These are phyloP conservation scores for Cichladusa arquata DNA, from an alignment of 2,113 vertebrate genomes.

Conservation along the genomic window DNA sequence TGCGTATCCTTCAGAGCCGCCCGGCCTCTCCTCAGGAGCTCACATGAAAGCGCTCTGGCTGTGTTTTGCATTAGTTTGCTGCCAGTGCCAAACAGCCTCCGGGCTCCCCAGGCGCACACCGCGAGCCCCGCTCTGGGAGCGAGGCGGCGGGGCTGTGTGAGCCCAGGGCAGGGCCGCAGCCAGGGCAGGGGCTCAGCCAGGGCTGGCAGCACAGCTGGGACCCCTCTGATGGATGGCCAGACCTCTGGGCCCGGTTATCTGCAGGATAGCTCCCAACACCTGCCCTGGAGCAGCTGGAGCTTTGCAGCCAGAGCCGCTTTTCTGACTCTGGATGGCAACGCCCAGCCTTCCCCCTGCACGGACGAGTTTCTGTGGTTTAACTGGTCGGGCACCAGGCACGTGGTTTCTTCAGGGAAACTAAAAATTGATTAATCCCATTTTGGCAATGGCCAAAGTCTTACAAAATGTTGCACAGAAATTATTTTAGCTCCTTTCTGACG, in stretches of 20 bases:
- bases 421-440: not conserved
- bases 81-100: not conserved
- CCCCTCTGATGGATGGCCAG: not conserved
- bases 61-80: conserved; percentile 51
- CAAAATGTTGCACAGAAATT: not conserved
- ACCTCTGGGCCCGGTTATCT: fast-evolving
- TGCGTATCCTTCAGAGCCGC: not conserved
- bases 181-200: not conserved
- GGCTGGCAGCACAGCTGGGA: fast-evolving
- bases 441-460: not conserved
- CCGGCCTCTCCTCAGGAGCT: conserved; percentile 35
- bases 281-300: not conserved
- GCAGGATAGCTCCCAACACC: fast-evolving
- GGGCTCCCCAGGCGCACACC: not conserved
- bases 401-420: not conserved
- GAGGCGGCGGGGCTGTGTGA: not conserved
- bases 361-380: not conserved
- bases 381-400: fast-evolving
- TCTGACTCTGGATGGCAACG: not conserved
- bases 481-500: not conserved
- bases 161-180: not conserved
- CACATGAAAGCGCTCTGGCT: conserved; percentile 30
- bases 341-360: not conserved
- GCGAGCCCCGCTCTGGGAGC: not conserved
- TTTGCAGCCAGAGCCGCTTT: not conserved